Base-by-base conservation (phyloP, 2,113 vertebrate genomes). In the Halcyon senegalensis region DNA sequence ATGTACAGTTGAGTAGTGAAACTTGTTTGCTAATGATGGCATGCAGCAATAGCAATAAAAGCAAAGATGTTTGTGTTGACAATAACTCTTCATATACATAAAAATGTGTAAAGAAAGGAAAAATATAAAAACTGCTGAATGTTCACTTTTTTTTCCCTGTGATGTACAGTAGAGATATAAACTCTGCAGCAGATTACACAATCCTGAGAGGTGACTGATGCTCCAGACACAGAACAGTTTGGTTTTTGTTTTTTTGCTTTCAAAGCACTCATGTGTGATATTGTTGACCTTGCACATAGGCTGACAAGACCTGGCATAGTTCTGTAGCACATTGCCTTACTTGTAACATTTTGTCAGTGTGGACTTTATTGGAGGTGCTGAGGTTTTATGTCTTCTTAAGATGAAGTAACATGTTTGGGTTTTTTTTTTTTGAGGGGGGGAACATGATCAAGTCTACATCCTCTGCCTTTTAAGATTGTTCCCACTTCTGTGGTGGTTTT, bases 51-150 rank as follows among this genome's bases (percentile, higher is more conserved):
- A 94, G 83, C 90, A 98, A 78, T 98, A 97, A 97, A 97, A 97
- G 56, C 84, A 93, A 97, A 97, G 90, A 94, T 87, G 87, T 53
- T 97, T 97, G 97, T 66, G 78, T 92, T 72, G 79, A 79, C 77
- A 95, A 77, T 98, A 96, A 97, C 91, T 97, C 94, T 96, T 95
- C 64, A 96, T 97, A 94, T 53, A 90, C 53, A 95, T 95, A 97
- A 98, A 96, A 97, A 81, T 96, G 93, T 79, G 37, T 87, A 97
- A 93, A 85, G 50, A 87, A 90, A 86, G 89, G 50, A 90, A 95
- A 97, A 97, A 84, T 48, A 73, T 51, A 56, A 72, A 88, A 97
- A 87, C 62, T 91, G 96, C 93, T 98, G 92, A 97, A 84, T 96
- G 78, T 91, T 96, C 83, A 96, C 60, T 92, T 96, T 86, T 35